Percentiles rank a stretch among this genome's conserved stretches.
Conservation (phyloP, 2,113 vertebrate genomes). For the Macrotis lagotis region DNA sequence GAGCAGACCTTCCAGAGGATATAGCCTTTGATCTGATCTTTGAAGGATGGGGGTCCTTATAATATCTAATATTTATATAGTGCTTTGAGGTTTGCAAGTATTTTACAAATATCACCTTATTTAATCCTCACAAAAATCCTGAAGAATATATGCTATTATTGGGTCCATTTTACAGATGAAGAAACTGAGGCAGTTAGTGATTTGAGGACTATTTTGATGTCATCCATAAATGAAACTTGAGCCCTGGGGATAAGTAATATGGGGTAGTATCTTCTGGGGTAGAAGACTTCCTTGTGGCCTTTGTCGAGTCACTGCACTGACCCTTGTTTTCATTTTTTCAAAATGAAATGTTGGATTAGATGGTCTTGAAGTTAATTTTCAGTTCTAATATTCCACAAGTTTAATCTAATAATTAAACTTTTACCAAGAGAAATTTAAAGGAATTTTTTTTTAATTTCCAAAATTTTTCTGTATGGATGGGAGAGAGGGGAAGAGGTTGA, state of each 20-base stretch:
- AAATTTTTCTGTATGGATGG: neutral
- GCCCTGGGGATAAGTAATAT: neutral
- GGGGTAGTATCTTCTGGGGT: neutral
- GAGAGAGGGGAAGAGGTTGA: neutral
- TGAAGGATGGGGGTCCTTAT: neutral
- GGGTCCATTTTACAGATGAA: neutral
- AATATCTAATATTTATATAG: neutral
- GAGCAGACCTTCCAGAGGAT: neutral
- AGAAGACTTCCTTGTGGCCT: neutral
- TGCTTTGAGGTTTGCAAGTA: neutral
- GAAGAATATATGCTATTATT: neutral
- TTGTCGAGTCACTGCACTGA: neutral
- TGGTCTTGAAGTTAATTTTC: neutral
- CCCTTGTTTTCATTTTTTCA: neutral
- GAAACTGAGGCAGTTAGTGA: neutral
- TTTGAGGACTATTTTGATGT: neutral
- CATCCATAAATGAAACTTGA: neutral
- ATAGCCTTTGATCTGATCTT: neutral
- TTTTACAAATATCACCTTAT: neutral
- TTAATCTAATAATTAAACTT: neutral
- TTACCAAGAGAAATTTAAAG: neutral
- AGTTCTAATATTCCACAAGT: neutral
- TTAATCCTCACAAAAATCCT: neutral
- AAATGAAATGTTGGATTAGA: neutral
- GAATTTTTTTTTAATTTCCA: neutral